phyloP scores from a whole-genome alignment of 2,113 vertebrate genomes.

The Tragelaphus buxtoni region DNA sequence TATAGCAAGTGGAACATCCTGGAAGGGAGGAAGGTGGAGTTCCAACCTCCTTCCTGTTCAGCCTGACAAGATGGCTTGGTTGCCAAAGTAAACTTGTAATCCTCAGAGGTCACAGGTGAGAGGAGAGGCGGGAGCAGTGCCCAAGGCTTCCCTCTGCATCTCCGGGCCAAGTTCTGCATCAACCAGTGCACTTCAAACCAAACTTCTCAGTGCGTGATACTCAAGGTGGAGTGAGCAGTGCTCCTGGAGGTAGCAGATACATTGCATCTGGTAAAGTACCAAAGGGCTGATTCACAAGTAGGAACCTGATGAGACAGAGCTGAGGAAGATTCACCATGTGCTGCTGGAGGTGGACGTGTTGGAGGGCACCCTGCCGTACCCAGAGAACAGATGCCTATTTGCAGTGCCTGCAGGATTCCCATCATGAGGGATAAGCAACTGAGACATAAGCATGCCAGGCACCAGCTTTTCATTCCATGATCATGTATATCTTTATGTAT shows the following conservation, averaged over 20 bases:
- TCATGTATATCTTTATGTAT: no score
- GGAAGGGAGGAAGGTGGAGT: not conserved
- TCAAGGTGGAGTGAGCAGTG: constrained; percentile 84
- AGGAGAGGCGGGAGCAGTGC: not conserved
- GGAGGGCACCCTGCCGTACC: constrained; percentile 83
- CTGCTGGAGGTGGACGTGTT: constrained; percentile 86
- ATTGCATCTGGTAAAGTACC: constrained; percentile 81
- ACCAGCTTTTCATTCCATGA: not conserved
- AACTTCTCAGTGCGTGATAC: constrained; percentile 85
- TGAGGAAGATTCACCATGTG: constrained; percentile 83
- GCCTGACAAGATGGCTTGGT: not conserved
- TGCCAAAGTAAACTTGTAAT: not conserved
- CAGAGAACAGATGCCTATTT: constrained; percentile 85
- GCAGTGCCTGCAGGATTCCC: constrained; percentile 82
- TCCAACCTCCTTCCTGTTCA: not conserved
- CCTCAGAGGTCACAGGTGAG: not conserved
- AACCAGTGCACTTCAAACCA: constrained; percentile 84
- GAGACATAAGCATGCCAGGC: not conserved
- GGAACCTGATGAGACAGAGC: constrained; percentile 83
- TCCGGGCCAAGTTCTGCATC: constrained; percentile 86
- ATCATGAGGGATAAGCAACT: constrained; percentile 86
- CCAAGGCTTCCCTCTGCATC: constrained; percentile 79
- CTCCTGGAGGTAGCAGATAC: constrained; percentile 82
- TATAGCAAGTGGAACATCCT: not conserved
- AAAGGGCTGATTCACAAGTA: constrained; percentile 74